phyloP scores from a whole-genome alignment of 1,140 invertebrate species.

The Saccostrea glomerata region DNA sequence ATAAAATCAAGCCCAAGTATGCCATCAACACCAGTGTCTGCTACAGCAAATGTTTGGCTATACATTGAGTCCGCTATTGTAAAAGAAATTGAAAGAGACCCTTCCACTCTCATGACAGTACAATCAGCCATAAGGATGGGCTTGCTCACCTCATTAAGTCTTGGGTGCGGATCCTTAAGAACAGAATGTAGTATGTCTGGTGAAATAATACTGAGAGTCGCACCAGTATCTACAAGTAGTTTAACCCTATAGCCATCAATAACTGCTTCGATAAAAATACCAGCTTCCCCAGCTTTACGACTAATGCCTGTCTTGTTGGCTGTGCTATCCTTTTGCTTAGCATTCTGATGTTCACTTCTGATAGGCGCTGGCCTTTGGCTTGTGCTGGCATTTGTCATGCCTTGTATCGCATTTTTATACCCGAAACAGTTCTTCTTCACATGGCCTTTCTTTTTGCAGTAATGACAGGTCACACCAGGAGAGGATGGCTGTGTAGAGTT shows the following conservation, averaged over 20 bases:
- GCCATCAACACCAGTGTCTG: not conserved
- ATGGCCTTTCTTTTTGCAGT: not conserved
- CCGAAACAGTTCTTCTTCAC: slow-evolving; percentile 1
- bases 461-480: not conserved
- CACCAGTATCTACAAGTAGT: slow-evolving; percentile 40
- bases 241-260: slow-evolving; percentile 4
- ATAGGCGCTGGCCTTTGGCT: not conserved
- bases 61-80: not conserved
- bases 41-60: not conserved
- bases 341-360: not conserved
- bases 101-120: not conserved
- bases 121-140: not conserved
- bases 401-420: not conserved
- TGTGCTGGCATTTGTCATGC: not conserved
- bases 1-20: slow-evolving; percentile 16
- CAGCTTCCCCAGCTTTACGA: slow-evolving; percentile 17
- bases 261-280: slow-evolving; percentile 16
- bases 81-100: not conserved
- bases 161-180: not conserved
- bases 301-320: not conserved
- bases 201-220: slow-evolving; percentile 34
- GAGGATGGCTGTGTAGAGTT: not conserved
- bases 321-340: not conserved
- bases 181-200: slow-evolving; percentile 13
- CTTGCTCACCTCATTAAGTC: not conserved